phyloP scores from a whole-genome alignment of 2,113 vertebrate genomes.

The Sturnus vulgaris region DNA sequence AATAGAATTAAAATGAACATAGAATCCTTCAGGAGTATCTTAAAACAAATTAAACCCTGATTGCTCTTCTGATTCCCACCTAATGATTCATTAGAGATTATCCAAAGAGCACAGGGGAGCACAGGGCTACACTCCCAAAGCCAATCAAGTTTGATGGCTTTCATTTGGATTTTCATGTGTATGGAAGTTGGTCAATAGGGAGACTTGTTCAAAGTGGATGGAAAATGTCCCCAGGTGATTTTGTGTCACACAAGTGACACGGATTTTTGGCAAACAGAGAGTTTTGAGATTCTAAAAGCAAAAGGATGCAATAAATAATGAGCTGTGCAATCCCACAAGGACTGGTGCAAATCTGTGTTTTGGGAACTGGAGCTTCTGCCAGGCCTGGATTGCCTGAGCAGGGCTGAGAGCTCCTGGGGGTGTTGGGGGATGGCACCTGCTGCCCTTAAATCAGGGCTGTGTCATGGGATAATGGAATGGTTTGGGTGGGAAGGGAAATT shows the following conservation, averaged over 20 bases:
- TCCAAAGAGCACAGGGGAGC: background rate
- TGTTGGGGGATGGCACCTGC: background rate
- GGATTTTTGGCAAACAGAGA: background rate
- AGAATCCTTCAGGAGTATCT: background rate
- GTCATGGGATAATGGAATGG: background rate
- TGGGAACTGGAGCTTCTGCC: background rate
- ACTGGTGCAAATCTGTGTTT: background rate
- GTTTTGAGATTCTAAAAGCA: background rate
- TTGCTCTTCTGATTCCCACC: background rate
- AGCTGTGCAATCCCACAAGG: background rate
- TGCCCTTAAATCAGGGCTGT: background rate
- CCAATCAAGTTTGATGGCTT: background rate
- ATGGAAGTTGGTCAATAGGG: background rate
- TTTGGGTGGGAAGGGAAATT: fast-evolving
- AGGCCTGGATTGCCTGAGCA: background rate
- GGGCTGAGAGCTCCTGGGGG: background rate
- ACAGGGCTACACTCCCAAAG: background rate
- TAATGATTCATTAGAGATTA: slow-evolving; percentile 4
- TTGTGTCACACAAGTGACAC: background rate
- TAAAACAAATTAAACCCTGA: slow-evolving; percentile 10
- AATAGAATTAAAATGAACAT: background rate
- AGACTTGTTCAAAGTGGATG: background rate
- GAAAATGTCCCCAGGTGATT: background rate
- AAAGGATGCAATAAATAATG: background rate
- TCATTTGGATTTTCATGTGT: background rate